phyloP scores from a whole-genome alignment of 37 sponge, comb jelly and placozoan species.

The Ianthella basta region DNA sequence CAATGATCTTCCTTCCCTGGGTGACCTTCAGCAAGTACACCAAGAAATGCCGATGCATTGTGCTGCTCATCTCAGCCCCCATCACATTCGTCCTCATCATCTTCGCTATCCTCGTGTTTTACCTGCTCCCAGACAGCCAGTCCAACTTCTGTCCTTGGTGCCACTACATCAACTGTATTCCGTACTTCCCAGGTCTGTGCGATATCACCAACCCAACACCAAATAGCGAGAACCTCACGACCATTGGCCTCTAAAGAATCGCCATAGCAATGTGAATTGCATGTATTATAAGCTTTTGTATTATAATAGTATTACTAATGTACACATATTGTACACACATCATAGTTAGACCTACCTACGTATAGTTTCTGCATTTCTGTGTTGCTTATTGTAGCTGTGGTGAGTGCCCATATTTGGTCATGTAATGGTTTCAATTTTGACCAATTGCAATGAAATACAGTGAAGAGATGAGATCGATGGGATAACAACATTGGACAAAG shows the following conservation, averaged over 20 bases:
- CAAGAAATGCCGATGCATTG: constrained; percentile 68
- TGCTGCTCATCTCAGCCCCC: constrained; percentile 80
- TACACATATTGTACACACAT: too few species aligned
- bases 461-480: too few species aligned
- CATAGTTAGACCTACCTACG: too few species aligned
- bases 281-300: too few species aligned
- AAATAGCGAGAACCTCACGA: not conserved
- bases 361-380: too few species aligned
- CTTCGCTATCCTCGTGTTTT: constrained; percentile 83
- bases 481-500: too few species aligned
- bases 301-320: too few species aligned
- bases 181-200: constrained; percentile 72
- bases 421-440: too few species aligned
- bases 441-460: too few species aligned
- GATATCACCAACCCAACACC: constrained; percentile 67
- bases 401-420: too few species aligned
- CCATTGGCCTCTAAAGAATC: constrained; percentile 31
- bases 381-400: too few species aligned
- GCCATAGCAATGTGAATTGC: too few species aligned
- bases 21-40: constrained; percentile 94
- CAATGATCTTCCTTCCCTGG: constrained; percentile 94
- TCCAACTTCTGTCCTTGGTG: constrained; percentile 83
- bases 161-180: constrained; percentile 92
- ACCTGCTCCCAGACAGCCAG: constrained; percentile 70
- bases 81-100: constrained; percentile 70